These are phyloP conservation scores for Lethenteron camtschaticum DNA, from an alignment of 2,113 vertebrate species.

Conservation along the genomic window DNA sequence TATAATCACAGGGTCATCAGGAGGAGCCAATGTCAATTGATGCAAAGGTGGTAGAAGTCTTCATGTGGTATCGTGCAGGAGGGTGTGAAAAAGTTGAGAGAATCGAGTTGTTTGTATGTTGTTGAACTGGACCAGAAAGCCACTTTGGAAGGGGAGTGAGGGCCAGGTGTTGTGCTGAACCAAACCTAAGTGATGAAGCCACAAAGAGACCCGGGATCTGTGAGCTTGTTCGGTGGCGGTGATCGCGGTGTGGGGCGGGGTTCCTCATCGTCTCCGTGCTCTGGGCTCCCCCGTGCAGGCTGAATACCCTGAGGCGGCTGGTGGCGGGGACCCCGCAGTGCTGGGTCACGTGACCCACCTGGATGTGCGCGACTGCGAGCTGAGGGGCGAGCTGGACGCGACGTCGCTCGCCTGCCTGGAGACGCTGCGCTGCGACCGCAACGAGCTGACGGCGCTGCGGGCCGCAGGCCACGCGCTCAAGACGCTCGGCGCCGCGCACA, in stretches of 20 bases:
- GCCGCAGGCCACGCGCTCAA: slow-evolving; percentile 60
- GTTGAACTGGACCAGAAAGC: too few species aligned
- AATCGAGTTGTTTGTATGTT: too few species aligned
- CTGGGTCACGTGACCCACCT: slow-evolving; percentile 49
- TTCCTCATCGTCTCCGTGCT: not conserved
- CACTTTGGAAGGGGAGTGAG: too few species aligned
- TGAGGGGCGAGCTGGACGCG: slow-evolving; percentile 46
- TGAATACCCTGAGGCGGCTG: slow-evolving; percentile 45
- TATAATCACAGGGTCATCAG: too few species aligned
- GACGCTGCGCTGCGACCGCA: slow-evolving; percentile 63
- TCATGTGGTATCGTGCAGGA: too few species aligned
- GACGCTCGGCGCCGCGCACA: slow-evolving; percentile 41
- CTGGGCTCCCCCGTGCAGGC: slow-evolving; percentile 21
- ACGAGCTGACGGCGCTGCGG: slow-evolving; percentile 45
- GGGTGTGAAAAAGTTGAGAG: too few species aligned
- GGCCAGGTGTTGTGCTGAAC: too few species aligned
- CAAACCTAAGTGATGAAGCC: too few species aligned
- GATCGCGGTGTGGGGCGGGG: not conserved
- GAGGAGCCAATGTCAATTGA: too few species aligned
- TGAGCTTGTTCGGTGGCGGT: not conserved
- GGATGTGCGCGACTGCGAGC: slow-evolving; percentile 62
- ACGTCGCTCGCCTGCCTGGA: slow-evolving; percentile 53
- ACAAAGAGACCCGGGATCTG: too few species aligned
- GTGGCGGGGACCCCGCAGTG: slow-evolving; percentile 29
- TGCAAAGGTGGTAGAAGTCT: too few species aligned